Evolutionary conservation across 1,140 invertebrate species (phyloP).

Genomic region (Rhopalosiphum padi): DNA sequence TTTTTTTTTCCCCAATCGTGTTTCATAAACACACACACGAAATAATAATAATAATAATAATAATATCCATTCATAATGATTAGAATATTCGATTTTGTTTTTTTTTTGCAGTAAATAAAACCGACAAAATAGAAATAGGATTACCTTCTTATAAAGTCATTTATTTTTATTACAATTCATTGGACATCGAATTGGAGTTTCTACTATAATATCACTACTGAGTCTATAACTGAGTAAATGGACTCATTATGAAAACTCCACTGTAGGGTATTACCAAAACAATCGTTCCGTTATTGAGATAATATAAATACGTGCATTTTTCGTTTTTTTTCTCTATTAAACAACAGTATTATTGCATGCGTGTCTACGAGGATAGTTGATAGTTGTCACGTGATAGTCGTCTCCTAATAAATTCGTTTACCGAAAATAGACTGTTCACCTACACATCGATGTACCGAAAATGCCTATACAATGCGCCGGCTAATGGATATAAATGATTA

Average conservation of each 20-base stretch:
- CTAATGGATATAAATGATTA: not conserved
- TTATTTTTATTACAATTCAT: constrained; percentile 4
- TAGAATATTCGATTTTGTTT: not conserved
- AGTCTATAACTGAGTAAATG: not conserved
- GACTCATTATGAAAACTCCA: not conserved
- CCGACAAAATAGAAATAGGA: not conserved
- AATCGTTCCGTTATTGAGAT: not conserved
- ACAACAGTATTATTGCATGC: not conserved
- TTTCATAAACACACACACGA: not conserved
- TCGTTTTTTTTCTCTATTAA: not conserved
- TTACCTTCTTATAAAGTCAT: not conserved
- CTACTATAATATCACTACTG: not conserved
- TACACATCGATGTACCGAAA: not conserved
- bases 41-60: not conserved
- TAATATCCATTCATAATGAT: not conserved
- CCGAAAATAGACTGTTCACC: not conserved
- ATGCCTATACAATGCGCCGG: not conserved
- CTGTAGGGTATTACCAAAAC: not conserved
- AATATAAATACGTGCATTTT: not conserved
- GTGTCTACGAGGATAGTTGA: not conserved
- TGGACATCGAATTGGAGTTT: not conserved
- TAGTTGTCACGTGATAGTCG: not conserved
- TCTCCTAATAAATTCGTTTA: too few species aligned
- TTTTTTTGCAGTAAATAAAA: not conserved
- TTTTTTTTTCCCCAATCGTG: not conserved